Evolutionary conservation across 2,888 invertebrate genomes (phyloP).

Genomic region (Cheilosia pagana): DNA sequence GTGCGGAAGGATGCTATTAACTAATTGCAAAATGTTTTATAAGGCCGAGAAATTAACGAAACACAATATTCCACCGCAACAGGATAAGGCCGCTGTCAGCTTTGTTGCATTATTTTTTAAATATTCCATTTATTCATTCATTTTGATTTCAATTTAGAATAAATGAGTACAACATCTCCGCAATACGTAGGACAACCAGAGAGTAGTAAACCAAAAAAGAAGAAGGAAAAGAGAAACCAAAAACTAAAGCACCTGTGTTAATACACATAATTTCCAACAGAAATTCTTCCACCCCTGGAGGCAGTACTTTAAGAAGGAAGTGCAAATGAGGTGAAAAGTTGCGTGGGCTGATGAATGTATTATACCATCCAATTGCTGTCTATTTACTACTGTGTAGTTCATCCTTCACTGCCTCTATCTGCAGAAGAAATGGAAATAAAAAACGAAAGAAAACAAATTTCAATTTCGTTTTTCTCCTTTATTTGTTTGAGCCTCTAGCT

Average conservation of each 20-base stretch:
- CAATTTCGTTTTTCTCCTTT: constrained; percentile 5
- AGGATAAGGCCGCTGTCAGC: too few relatives aligned
- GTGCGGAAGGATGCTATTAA: too few relatives aligned
- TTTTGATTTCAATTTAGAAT: too few relatives aligned
- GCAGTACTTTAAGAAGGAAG: constrained; percentile 39
- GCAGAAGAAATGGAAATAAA: constrained; percentile 28
- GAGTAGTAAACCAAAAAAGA: too few relatives aligned
- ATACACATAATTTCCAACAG: constrained; percentile 18
- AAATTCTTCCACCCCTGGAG: neutral
- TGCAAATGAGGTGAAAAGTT: constrained; percentile 63
- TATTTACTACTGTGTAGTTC: constrained; percentile 9
- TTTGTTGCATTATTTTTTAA: too few relatives aligned
- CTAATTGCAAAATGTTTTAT: too few relatives aligned
- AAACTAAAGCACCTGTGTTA: constrained; percentile 58
- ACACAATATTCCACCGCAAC: too few relatives aligned
- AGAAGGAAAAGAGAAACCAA: too few relatives aligned
- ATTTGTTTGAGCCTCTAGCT: neutral
- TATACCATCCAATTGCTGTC: constrained; percentile 32
- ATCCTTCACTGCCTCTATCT: constrained; percentile 20
- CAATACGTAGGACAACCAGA: too few relatives aligned
- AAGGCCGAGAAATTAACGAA: too few relatives aligned
- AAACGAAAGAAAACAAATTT: constrained; percentile 47
- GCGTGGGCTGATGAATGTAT: constrained; percentile 31
- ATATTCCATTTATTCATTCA: too few relatives aligned
- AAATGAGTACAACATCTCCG: too few relatives aligned